A percentile compares a stretch with the other conserved stretches of the same genome.
These are phyloP conservation scores for Neoascia interrupta DNA, from an alignment of 2,888 invertebrate species.

Conservation along the genomic window DNA sequence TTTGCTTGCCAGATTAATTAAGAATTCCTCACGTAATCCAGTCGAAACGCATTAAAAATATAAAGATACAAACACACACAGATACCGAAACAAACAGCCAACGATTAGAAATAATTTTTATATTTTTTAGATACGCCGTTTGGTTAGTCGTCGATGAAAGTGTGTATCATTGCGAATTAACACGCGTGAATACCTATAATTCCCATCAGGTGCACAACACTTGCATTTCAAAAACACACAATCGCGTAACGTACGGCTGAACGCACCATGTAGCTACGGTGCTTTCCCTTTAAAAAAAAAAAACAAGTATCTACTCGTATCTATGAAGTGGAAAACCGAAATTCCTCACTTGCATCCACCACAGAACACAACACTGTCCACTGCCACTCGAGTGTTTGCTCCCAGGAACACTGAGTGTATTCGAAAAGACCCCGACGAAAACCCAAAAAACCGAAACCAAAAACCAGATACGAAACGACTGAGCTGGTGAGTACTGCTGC, in stretches of 20 bases:
- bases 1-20: conserved; percentile 12
- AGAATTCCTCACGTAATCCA: conserved; percentile 45
- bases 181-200: background rate
- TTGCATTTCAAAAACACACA: conserved; percentile 23
- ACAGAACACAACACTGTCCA: conserved; percentile 13
- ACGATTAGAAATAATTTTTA: conserved; percentile 4
- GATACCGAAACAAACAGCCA: conserved; percentile 5
- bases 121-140: too few species aligned
- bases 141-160: background rate
- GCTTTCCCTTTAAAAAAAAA: background rate
- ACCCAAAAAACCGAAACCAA: conserved; percentile 23
- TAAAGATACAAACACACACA: conserved; percentile 26
- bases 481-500: too few species aligned
- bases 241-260: background rate
- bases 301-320: background rate
- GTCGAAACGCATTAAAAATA: conserved; percentile 35
- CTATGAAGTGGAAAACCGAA: background rate
- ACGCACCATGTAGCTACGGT: too few species aligned
- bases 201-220: conserved; percentile 16
- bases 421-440: background rate
- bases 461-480: conserved; percentile 28
- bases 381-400: background rate
- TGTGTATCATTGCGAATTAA: conserved; percentile 6
- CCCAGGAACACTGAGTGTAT: background rate
- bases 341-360: conserved; percentile 5